Conservation (phyloP, 2,113 vertebrate genomes). For the Albula glossodonta region DNA sequence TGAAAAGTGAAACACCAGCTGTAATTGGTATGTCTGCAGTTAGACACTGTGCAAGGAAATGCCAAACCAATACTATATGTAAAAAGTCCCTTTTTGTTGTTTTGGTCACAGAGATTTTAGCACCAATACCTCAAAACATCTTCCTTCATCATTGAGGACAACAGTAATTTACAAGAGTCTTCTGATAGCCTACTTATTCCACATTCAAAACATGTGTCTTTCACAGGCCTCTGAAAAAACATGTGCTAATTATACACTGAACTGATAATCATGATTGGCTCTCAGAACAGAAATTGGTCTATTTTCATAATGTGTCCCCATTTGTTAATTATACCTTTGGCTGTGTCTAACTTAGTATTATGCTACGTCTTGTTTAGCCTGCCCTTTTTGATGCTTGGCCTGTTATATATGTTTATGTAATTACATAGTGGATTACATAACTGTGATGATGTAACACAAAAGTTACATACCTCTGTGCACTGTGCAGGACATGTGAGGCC, state of each 20-base stretch:
- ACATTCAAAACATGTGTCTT: too few species aligned
- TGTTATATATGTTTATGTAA: neutral
- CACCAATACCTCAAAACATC: too few species aligned
- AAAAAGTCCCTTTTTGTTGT: too few species aligned
- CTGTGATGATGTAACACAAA: neutral
- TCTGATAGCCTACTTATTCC: too few species aligned
- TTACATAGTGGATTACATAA: neutral
- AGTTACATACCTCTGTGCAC: neutral
- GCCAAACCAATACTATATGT: too few species aligned
- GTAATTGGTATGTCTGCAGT: too few species aligned
- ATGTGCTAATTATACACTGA: neutral
- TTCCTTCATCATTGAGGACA: too few species aligned
- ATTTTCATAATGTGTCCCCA: neutral
- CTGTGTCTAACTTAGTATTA: neutral
- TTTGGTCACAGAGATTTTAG: too few species aligned
- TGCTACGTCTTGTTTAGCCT: neutral
- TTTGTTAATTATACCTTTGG: neutral
- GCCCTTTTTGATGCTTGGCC: neutral
- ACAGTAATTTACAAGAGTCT: too few species aligned
- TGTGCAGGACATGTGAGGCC: too few species aligned
- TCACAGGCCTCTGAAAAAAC: neutral
- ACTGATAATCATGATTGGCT: neutral
- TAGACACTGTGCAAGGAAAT: too few species aligned
- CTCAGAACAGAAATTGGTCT: neutral
- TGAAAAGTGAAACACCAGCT: too few species aligned